Evolutionary conservation across 1,140 invertebrate species (phyloP).

Genomic region (Procambarus clarkii): DNA sequence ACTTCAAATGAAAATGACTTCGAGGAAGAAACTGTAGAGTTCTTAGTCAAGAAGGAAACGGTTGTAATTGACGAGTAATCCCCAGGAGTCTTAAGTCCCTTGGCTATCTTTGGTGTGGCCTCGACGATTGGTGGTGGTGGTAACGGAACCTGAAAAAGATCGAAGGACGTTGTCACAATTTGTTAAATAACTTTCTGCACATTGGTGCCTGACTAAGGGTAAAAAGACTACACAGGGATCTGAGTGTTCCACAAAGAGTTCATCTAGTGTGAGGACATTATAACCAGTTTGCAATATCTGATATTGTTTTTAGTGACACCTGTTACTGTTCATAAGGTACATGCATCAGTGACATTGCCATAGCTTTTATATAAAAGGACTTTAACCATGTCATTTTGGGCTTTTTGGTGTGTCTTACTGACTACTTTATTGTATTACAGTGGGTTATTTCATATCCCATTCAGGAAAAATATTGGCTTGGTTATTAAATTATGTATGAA

Average conservation of each 20-base stretch:
- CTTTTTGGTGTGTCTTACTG: constrained; percentile 32
- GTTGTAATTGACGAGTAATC: constrained; percentile 74
- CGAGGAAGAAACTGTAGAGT: constrained; percentile 97
- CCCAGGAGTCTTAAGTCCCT: neutral
- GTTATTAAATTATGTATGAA: constrained; percentile 7
- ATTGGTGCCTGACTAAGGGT: neutral
- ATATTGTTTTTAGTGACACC: neutral
- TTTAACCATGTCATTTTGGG: constrained; percentile 41
- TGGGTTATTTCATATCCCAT: constrained; percentile 60
- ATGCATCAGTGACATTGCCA: neutral
- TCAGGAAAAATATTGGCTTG: constrained; percentile 31
- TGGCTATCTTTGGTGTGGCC: constrained; percentile 3
- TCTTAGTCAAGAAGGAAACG: constrained; percentile 97
- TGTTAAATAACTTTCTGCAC: neutral
- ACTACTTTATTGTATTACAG: constrained; percentile 44
- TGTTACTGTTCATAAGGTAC: constrained; percentile 8
- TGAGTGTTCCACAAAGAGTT: neutral
- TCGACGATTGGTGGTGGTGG: constrained; percentile 23
- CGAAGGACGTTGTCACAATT: neutral
- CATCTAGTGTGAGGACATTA: neutral
- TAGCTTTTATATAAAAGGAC: neutral
- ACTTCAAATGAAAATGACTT: constrained; percentile 90
- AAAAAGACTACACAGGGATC: neutral
- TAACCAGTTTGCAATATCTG: constrained; percentile 6
- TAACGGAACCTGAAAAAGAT: too few relatives aligned